These are phyloP conservation scores for Egretta garzetta DNA, from an alignment of 2,113 vertebrate genomes.

Conservation along the genomic window DNA sequence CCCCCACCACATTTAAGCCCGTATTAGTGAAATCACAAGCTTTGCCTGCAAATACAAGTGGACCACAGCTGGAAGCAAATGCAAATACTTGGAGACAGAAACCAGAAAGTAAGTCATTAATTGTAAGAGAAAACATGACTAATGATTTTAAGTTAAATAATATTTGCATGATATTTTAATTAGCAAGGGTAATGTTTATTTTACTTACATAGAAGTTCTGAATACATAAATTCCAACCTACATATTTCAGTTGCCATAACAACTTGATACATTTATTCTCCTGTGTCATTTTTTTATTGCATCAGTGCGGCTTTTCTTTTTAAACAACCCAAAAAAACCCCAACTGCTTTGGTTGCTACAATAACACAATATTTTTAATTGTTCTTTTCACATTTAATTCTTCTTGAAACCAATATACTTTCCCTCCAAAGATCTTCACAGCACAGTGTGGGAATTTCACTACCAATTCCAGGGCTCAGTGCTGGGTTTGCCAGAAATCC, in stretches of 20 bases:
- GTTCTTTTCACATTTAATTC: constrained; percentile 62
- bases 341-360: constrained; percentile 51
- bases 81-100: background rate
- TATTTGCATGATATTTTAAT: constrained; percentile 71
- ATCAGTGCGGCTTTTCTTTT: constrained; percentile 18
- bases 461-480: background rate
- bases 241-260: constrained; percentile 78
- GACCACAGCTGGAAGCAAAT: constrained; percentile 22
- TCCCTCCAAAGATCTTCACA: constrained; percentile 22
- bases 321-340: background rate
- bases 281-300: constrained; percentile 74
- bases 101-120: background rate
- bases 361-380: constrained; percentile 72
- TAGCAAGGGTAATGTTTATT: constrained; percentile 74
- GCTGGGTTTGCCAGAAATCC: background rate
- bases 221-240: constrained; percentile 77
- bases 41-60: background rate
- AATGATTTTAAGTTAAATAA: constrained; percentile 71
- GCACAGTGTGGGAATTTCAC: background rate
- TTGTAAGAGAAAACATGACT: constrained; percentile 21
- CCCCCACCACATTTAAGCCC: background rate
- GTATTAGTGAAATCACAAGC: background rate
- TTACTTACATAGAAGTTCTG: constrained; percentile 70
- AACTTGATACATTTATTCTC: constrained; percentile 75
- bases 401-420: constrained; percentile 51